Base-by-base conservation (phyloP, 2,888 invertebrate species). In the Plagodis pulveraria region DNA sequence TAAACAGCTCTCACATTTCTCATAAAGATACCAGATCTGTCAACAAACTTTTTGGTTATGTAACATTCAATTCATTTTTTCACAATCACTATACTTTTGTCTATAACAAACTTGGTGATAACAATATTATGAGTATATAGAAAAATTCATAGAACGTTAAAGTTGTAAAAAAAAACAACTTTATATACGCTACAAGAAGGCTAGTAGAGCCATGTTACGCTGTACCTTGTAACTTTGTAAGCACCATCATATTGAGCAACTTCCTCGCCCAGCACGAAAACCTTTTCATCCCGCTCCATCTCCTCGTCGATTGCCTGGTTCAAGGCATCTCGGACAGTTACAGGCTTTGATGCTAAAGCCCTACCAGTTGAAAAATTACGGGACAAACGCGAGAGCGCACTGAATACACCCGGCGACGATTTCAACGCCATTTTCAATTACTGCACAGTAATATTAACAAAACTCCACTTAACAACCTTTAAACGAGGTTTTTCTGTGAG, bases 181-280 rank as follows among this genome's bases (percentile, higher is more conserved):
- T 22, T 22, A 22, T 2, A 2, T 1, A 22, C 22, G 22, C 22
- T 22, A 22, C 22, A 22, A 1, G 2, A 22, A 22, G 1, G 22
- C 22, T 22, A 22, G 4, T 22, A 22, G 4, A 22, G 2, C 22
- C 22, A 22, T 22, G 22, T 22, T 22, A 47, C 57, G 49, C 49
- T 62, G 66, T 72, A 92, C 87, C 94, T 93, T 62, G 96, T 96
- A 35, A 99, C 97, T 96, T 99, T 97, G 83, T 99, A 99, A 50
- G 99, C 99, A 65, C 99, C 99, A 83, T 99, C 99, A 80, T 99
- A 99, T 88, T 97, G 96, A n/a, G 99, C 99, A 0, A 99, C 99
- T 93, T 99, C 99, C 87, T 99, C 99, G 43, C 99, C 99, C 65
- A 99, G 77, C 44, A 99, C 81, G 83, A 98, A 98, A 0, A 98